These are phyloP conservation scores for Stegodyphus dumicola DNA, from an alignment of 1,140 invertebrate genomes.

Conservation along the genomic window DNA sequence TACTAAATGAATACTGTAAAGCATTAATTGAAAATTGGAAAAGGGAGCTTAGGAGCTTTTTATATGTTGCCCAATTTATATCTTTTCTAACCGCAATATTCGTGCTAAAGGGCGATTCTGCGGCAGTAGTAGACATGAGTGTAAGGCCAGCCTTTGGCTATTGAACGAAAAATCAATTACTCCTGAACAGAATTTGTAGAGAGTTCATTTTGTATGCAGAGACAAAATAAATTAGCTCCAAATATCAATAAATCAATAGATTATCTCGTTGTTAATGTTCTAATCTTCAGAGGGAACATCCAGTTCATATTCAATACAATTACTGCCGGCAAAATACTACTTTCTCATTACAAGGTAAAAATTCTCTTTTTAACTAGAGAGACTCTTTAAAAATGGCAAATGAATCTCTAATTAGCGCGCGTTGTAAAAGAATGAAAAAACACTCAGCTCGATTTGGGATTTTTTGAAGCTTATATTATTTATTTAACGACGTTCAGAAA, in stretches of 20 bases:
- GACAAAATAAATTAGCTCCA: constrained; percentile 59
- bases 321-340: not conserved
- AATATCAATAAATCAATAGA: constrained; percentile 57
- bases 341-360: not conserved
- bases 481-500: too few species aligned
- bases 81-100: not conserved
- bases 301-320: constrained; percentile 2
- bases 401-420: not conserved
- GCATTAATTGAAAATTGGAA: too few species aligned
- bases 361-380: not conserved
- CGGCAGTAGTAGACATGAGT: constrained; percentile 12
- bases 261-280: constrained; percentile 40
- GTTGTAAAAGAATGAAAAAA: not conserved
- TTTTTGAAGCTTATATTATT: too few species aligned
- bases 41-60: too few species aligned
- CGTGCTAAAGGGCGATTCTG: constrained; percentile 18
- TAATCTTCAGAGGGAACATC: constrained; percentile 31
- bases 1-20: too few species aligned
- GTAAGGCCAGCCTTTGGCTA: constrained; percentile 21
- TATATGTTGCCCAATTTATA: too few species aligned
- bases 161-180: constrained; percentile 58
- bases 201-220: constrained; percentile 55
- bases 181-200: constrained; percentile 40
- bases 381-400: not conserved
- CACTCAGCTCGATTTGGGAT: not conserved